These are phyloP conservation scores for Digitonthophagus gazella DNA, from an alignment of 2,888 invertebrate genomes.

Conservation along the genomic window DNA sequence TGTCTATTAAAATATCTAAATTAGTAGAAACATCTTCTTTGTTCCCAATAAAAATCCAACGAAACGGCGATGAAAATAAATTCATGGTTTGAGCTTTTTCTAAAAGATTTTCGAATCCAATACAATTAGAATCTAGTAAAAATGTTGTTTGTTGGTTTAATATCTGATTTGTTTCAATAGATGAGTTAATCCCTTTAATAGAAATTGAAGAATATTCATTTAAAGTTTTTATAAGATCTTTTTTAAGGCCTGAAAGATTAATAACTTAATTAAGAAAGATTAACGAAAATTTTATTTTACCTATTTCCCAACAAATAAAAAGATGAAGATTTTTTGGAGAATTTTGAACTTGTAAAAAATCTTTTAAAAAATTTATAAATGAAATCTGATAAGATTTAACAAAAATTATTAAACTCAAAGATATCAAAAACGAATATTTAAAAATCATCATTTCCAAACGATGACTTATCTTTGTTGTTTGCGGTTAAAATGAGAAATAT, in stretches of 20 bases:
- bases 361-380: slow-evolving; percentile 20
- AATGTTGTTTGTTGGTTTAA: slow-evolving; percentile 32
- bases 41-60: slow-evolving; percentile 35
- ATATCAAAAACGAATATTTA: background rate
- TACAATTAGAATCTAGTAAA: slow-evolving; percentile 34
- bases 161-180: background rate
- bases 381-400: background rate
- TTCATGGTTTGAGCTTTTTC: slow-evolving; percentile 34
- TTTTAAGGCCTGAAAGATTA: slow-evolving; percentile 7
- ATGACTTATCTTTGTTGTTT: no score
- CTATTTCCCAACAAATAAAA: slow-evolving; percentile 37
- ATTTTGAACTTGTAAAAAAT: slow-evolving; percentile 33
- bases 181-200: background rate
- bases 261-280: slow-evolving; percentile 16
- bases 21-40: slow-evolving; percentile 21
- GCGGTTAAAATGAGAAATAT: no score
- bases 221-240: slow-evolving; percentile 7
- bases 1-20: slow-evolving; percentile 36
- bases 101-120: slow-evolving; percentile 28
- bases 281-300: slow-evolving; percentile 26
- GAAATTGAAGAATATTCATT: slow-evolving; percentile 6
- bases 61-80: slow-evolving; percentile 36
- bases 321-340: slow-evolving; percentile 33
- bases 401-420: background rate
- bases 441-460: background rate